Evolutionary conservation across 30 jellyfish, hydroid and myxozoan genomes (phyloP), one percentile per base, ranked within the genome.

Genomic region (Aurelia aurita): DNA sequence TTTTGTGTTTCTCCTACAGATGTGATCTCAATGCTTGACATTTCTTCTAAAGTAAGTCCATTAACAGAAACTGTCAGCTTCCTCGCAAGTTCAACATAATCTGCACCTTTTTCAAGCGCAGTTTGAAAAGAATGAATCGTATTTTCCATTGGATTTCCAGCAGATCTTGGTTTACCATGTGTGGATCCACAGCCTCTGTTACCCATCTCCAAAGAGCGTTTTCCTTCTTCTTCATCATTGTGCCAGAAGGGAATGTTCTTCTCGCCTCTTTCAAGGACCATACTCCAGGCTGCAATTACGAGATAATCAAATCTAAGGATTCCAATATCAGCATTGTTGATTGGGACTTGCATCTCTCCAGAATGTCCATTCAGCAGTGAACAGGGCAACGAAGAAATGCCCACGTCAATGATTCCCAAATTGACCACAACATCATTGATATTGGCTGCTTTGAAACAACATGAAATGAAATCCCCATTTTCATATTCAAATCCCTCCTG

Each of bases 91-190:
- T 91, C 98, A 25, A 91, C 95, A 47, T 44, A 91, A 49, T 80
- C 97, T 57, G 98, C 98, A 47, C 98, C 97, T 65, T 75, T 80
- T 39, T 72, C 44, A 51, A 28, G 47, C 6, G 97, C 97, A 44
- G 55, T 73, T 14, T 34, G 55, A 69, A 89, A 89, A 45, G 97
- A 82, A 35, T 76, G 80, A 58, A 71, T 47, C 29, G 97, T 89
- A 26, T 89, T 89, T 39, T 89, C 97, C 11, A 73, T 26, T 13
- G 88, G 90, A 0, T 86, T 69, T 55, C 32, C 58, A 58, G 57
- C 57, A 22, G 90, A 47, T 21, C 84, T 44, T n/a, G 53, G 29
- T 55, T 81, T 59, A 19, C 91, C 88, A 27, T 61, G 63, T 7
- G 96, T 74, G 10, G 82, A 58, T 12, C 96, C 96, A 69, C 96